Evolutionary conservation across 2,797 vertebrate genomes (phyloP).

Genomic region (Podarcis siculus): DNA sequence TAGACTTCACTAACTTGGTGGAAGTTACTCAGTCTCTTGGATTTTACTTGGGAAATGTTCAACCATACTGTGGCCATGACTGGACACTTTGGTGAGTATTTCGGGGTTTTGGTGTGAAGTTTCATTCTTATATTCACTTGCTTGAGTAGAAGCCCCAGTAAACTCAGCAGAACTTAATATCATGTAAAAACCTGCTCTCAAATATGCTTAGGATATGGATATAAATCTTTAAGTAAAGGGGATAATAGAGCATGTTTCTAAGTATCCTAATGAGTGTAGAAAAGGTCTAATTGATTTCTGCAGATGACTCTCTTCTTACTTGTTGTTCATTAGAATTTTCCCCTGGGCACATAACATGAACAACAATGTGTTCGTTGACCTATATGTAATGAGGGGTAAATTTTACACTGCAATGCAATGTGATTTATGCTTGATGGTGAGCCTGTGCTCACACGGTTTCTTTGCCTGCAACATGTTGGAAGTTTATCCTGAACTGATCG

Average conservation of each 20-base stretch:
- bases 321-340: conserved; percentile 49
- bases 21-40: conserved; percentile 97
- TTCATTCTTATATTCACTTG: neutral
- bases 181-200: neutral
- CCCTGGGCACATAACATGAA: conserved; percentile 48
- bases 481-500: conserved; percentile 49
- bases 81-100: conserved; percentile 94
- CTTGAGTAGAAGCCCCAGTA: neutral
- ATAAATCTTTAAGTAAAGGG: neutral
- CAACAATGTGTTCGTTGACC: conserved; percentile 61
- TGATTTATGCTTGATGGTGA: conserved; percentile 62
- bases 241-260: conserved; percentile 40
- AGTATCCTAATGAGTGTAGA: conserved; percentile 19
- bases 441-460: conserved; percentile 46
- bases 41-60: conserved; percentile 98
- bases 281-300: conserved; percentile 60
- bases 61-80: conserved; percentile 96
- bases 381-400: conserved; percentile 69
- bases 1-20: conserved; percentile 95
- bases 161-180: neutral
- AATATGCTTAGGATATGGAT: neutral
- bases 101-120: conserved; percentile 18
- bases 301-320: conserved; percentile 51
- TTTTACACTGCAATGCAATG: conserved; percentile 63
- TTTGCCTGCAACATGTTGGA: conserved; percentile 58